A percentile compares a stretch with the other conserved stretches of the same genome.
These are phyloP conservation scores for Mormyrus lacerda DNA, from an alignment of 2,113 vertebrate genomes.

Conservation along the genomic window DNA sequence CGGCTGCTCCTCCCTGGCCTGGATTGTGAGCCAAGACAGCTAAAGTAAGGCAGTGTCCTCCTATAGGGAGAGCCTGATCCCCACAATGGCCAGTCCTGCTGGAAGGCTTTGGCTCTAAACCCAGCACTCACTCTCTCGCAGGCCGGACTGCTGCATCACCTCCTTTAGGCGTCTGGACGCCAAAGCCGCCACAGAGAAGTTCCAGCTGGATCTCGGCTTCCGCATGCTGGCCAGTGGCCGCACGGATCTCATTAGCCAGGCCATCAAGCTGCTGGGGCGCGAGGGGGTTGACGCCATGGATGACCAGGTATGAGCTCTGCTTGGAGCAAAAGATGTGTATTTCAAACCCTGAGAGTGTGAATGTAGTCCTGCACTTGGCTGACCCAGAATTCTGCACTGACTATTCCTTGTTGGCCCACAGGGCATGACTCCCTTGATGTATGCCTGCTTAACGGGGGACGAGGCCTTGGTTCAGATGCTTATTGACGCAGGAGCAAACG, in stretches of 20 bases:
- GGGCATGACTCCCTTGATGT: conserved; percentile 93
- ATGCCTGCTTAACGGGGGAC: conserved; percentile 81
- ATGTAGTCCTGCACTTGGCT: background rate
- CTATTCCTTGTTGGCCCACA: conserved; percentile 33
- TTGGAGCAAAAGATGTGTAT: background rate
- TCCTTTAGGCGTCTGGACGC: conserved; percentile 78
- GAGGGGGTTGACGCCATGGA: conserved; percentile 80
- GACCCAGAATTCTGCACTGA: background rate
- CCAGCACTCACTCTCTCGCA: conserved; percentile 35
- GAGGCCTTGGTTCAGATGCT: conserved; percentile 94
- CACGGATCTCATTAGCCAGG: conserved; percentile 79
- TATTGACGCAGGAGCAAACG: conserved; percentile 77
- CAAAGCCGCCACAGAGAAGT: conserved; percentile 70
- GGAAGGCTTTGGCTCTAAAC: background rate
- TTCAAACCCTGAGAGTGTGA: background rate
- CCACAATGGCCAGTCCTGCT: background rate
- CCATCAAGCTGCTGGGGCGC: conserved; percentile 67
- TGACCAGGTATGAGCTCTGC: conserved; percentile 69
- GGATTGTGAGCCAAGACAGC: conserved; percentile 87
- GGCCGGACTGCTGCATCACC: conserved; percentile 78
- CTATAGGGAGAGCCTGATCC: background rate
- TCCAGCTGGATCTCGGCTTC: conserved; percentile 85
- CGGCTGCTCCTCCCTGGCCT: conserved; percentile 78
- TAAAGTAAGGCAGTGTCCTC: conserved; percentile 62
- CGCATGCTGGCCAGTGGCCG: conserved; percentile 86